A percentile compares a stretch with the other conserved stretches of the same genome.
Evolutionary conservation across 2,888 invertebrate genomes (phyloP).

Genomic region (Zonitis immaculata): DNA sequence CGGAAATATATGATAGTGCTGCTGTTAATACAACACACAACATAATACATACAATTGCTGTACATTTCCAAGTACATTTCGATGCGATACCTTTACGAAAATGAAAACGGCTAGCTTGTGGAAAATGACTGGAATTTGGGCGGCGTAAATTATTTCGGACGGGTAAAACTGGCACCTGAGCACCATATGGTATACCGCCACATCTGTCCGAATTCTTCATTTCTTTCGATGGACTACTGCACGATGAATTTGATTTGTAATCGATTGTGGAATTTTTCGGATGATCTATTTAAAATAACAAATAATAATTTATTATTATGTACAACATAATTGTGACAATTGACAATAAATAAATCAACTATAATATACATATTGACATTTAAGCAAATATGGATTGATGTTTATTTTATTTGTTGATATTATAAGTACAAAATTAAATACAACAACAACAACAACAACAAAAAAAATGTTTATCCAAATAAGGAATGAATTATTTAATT

Average conservation of each 20-base stretch:
- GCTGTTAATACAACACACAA: conserved; percentile 77
- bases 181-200: conserved; percentile 34
- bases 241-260: conserved; percentile 79
- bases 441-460: neutral
- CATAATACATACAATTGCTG: conserved; percentile 82
- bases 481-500: neutral
- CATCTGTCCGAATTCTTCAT: conserved; percentile 59
- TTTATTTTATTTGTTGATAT: neutral
- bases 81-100: conserved; percentile 82
- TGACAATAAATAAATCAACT: neutral
- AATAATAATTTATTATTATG: too few relatives aligned
- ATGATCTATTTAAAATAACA: conserved; percentile 58
- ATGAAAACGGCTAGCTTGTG: conserved; percentile 72
- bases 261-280: conserved; percentile 85
- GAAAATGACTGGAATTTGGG: conserved; percentile 68
- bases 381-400: neutral
- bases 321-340: neutral
- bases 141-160: conserved; percentile 67
- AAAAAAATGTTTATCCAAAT: neutral
- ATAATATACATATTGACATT: neutral
- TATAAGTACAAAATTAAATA: neutral
- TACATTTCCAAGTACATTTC: conserved; percentile 88
- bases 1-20: conserved; percentile 81
- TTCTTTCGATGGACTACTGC: conserved; percentile 81
- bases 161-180: conserved; percentile 65